A percentile compares a stretch with the other conserved stretches of the same genome.
These are phyloP conservation scores for Eupsilia transversa DNA, from an alignment of 2,888 invertebrate species.

Conservation along the genomic window DNA sequence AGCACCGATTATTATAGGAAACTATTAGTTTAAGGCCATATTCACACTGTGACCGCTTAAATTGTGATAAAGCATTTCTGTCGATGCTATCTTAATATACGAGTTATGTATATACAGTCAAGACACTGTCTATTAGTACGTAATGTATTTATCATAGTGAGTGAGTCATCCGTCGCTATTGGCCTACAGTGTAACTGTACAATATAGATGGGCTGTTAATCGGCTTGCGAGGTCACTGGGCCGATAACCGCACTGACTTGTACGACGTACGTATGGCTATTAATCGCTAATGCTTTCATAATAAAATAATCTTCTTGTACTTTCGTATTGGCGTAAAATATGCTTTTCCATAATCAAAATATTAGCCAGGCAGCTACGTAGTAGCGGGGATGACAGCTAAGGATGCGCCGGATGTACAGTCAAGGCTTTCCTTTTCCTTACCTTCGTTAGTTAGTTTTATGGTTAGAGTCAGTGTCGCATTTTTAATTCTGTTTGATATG, in stretches of 20 bases:
- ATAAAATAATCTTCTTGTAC: slow-evolving; percentile 22
- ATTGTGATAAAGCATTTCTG: slow-evolving; percentile 30
- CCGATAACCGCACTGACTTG: slow-evolving; percentile 55
- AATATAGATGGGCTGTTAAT: slow-evolving; percentile 53
- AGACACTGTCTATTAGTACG: slow-evolving; percentile 43
- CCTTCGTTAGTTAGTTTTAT: too few relatives aligned
- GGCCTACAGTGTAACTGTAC: slow-evolving; percentile 49
- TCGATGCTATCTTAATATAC: slow-evolving; percentile 27
- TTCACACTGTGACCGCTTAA: slow-evolving; percentile 12
- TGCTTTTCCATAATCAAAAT: background rate
- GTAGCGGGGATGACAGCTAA: background rate
- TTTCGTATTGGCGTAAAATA: background rate
- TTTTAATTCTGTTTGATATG: background rate
- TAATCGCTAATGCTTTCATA: slow-evolving; percentile 36
- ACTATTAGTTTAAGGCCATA: slow-evolving; percentile 15
- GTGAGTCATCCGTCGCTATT: slow-evolving; percentile 54
- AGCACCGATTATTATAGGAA: background rate
- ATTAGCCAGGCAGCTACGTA: background rate
- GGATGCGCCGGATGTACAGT: background rate
- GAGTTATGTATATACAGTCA: slow-evolving; percentile 33
- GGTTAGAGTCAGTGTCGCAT: too few relatives aligned
- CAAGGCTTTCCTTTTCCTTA: too few relatives aligned
- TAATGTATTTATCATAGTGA: slow-evolving; percentile 60
- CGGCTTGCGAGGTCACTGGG: slow-evolving; percentile 57
- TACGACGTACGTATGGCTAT: slow-evolving; percentile 37